phyloP scores from a whole-genome alignment of 2,797 vertebrate species.

The Pantherophis alleghaniensis region DNA sequence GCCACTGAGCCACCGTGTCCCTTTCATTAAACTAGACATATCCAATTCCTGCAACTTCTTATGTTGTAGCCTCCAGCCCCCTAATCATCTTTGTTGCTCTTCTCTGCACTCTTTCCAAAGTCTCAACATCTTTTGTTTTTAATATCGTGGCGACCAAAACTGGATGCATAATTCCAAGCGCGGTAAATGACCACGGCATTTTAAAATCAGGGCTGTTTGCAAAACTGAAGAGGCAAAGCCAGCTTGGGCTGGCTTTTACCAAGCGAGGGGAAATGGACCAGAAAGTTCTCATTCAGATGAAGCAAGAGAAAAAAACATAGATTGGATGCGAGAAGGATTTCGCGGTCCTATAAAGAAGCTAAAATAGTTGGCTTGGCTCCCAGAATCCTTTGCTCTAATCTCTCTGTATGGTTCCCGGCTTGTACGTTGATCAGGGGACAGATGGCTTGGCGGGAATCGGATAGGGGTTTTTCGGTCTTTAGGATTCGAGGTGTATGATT shows the following conservation, averaged over 20 bases:
- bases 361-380: not conserved
- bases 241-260: not conserved
- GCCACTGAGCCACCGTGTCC: no score
- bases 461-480: not conserved
- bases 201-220: no score
- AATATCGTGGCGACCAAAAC: no score
- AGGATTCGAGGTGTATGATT: not conserved
- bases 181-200: not conserved
- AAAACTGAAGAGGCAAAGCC: not conserved
- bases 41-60: no score
- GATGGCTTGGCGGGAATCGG: not conserved
- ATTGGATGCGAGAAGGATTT: not conserved
- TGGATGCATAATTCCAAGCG: no score
- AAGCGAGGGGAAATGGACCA: not conserved
- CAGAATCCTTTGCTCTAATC: not conserved
- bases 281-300: not conserved
- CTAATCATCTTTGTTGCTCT: no score
- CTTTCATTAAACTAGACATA: no score
- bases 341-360: not conserved
- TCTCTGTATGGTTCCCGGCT: not conserved
- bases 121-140: no score
- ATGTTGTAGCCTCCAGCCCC: no score
- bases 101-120: no score
- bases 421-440: not conserved
- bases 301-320: not conserved